phyloP scores from a whole-genome alignment of 2,113 vertebrate species.

The Boulengeromyrus knoepffleri region DNA sequence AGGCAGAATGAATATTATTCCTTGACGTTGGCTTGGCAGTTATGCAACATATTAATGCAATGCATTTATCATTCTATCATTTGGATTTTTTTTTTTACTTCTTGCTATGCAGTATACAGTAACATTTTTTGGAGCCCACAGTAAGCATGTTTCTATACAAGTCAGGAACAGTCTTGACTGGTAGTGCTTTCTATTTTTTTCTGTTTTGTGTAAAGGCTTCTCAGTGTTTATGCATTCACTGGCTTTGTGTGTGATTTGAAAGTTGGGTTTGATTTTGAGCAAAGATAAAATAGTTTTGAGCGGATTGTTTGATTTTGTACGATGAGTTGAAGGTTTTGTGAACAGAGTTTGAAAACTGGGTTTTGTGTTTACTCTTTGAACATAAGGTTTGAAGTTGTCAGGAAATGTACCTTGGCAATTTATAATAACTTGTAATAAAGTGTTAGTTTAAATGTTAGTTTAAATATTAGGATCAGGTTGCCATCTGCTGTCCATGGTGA shows the following conservation, averaged over 20 bases:
- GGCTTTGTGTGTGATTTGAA: background rate
- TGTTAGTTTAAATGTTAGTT: background rate
- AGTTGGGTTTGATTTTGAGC: background rate
- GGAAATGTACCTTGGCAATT: background rate
- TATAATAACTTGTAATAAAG: background rate
- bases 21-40: background rate
- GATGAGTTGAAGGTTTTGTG: background rate
- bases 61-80: background rate
- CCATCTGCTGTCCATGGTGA: conserved; percentile 18
- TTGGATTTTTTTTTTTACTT: background rate
- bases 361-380: background rate
- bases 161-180: background rate
- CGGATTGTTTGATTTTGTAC: background rate
- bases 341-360: background rate
- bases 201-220: background rate
- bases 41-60: background rate
- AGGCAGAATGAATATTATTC: background rate
- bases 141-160: background rate
- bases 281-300: background rate
- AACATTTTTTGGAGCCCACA: background rate
- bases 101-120: background rate
- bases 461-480: conserved; percentile 6
- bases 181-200: background rate
- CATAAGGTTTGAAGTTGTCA: background rate
- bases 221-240: background rate